phyloP scores from a whole-genome alignment of 1,140 invertebrate genomes.

The Cheumatopsyche charites region DNA sequence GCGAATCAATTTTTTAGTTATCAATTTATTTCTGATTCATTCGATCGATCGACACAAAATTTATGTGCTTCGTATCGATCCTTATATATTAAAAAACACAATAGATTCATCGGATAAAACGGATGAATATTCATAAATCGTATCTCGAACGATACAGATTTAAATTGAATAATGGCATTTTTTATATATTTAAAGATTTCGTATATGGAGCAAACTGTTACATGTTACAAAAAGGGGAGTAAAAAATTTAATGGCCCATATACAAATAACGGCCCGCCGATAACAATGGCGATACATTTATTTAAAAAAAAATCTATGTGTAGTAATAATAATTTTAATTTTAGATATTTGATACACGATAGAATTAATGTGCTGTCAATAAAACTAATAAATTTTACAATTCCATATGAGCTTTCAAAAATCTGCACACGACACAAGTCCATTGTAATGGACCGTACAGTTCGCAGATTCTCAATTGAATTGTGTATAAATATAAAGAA shows the following conservation, averaged over 20 bases:
- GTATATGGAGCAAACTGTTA: slow-evolving; percentile 30
- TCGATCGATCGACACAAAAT: not conserved
- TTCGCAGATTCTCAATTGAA: slow-evolving; percentile 19
- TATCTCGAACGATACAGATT: slow-evolving; percentile 15
- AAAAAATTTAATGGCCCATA: slow-evolving; percentile 44
- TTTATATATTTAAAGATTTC: slow-evolving; percentile 18
- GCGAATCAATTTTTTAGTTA: not conserved
- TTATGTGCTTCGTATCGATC: too few relatives aligned
- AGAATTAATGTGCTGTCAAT: slow-evolving; percentile 49
- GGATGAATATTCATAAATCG: slow-evolving; percentile 32
- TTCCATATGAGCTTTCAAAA: slow-evolving; percentile 42
- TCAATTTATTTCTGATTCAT: not conserved
- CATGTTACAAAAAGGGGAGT: not conserved
- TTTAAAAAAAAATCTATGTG: slow-evolving; percentile 16
- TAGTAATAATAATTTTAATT: slow-evolving; percentile 43
- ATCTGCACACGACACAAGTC: slow-evolving; percentile 35
- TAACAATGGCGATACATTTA: slow-evolving; percentile 32
- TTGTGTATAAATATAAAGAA: slow-evolving; percentile 20
- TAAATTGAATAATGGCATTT: slow-evolving; percentile 10
- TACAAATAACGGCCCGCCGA: slow-evolving; percentile 43
- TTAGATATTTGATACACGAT: slow-evolving; percentile 44
- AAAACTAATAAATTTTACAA: slow-evolving; percentile 48
- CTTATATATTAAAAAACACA: not conserved
- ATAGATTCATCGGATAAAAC: not conserved
- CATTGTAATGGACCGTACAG: slow-evolving; percentile 40